Evolutionary conservation across 2,888 invertebrate genomes (phyloP).

Genomic region (Ichneumoninae sp.): DNA sequence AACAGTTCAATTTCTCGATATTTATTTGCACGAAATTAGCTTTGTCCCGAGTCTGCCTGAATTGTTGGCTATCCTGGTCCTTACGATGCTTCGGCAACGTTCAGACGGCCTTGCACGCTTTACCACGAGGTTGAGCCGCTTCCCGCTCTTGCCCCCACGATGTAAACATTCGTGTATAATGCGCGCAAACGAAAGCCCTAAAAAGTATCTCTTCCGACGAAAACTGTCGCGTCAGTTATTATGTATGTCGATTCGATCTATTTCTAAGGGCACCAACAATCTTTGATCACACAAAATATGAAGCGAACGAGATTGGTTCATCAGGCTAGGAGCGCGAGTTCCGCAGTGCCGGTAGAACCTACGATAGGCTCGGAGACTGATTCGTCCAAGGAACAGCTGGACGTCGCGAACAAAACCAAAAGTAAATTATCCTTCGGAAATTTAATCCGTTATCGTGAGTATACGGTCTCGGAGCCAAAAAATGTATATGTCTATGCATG

Average conservation of each 20-base stretch:
- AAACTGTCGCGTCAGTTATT: not conserved
- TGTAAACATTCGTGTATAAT: not conserved
- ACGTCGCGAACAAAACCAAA: constrained; percentile 5
- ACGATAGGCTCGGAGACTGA: not conserved
- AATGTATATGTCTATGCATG: too few relatives aligned
- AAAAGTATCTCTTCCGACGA: not conserved
- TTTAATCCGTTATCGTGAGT: constrained; percentile 58
- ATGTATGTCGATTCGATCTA: not conserved
- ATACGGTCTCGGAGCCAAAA: not conserved
- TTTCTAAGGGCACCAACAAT: constrained; percentile 10
- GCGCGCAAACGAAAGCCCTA: not conserved
- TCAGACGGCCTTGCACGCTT: not conserved
- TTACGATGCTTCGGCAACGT: constrained; percentile 11
- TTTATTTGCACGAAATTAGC: not conserved
- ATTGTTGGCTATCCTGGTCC: constrained; percentile 49
- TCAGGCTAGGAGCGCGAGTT: constrained; percentile 39
- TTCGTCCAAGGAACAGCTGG: constrained; percentile 14
- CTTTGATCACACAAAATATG: constrained; percentile 33
- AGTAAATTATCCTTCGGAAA: constrained; percentile 62
- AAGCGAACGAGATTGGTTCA: constrained; percentile 55
- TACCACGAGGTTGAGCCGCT: not conserved
- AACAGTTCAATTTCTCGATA: not conserved
- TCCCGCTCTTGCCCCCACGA: not conserved
- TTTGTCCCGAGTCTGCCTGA: constrained; percentile 1
- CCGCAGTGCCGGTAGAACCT: constrained; percentile 20